Evolutionary conservation across 2,113 vertebrate genomes (phyloP).

Genomic region (Conger conger): DNA sequence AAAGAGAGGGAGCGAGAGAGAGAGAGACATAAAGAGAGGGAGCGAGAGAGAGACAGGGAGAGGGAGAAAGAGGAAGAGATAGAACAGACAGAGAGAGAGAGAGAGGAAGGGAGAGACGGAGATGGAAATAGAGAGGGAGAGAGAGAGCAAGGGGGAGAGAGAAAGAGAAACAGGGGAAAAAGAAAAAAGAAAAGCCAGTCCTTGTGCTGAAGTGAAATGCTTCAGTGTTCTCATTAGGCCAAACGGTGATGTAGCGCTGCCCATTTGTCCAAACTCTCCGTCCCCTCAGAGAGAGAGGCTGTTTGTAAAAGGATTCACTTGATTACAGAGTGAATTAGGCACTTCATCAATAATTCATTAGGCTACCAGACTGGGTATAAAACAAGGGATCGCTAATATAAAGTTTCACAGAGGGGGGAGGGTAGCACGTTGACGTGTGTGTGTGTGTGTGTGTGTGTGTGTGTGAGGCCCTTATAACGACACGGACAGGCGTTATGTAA

Average conservation of each 20-base stretch:
- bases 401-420: neutral
- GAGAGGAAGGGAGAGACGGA: too few relatives aligned
- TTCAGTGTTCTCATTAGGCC: neutral
- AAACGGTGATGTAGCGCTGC: neutral
- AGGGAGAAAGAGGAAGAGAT: too few relatives aligned
- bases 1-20: too few relatives aligned
- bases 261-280: neutral
- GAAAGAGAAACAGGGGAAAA: too few relatives aligned
- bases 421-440: too few relatives aligned
- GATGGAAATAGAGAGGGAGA: too few relatives aligned
- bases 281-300: neutral
- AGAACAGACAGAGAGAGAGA: too few relatives aligned
- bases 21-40: too few relatives aligned
- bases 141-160: too few relatives aligned
- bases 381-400: neutral
- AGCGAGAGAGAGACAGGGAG: too few relatives aligned
- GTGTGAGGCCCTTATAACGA: neutral
- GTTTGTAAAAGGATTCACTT: neutral
- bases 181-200: neutral
- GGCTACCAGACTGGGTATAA: neutral
- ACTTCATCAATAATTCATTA: neutral
- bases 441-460: neutral
- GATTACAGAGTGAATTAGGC: conserved; percentile 4
- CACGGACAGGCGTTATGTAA: too few relatives aligned
- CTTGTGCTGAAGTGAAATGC: neutral